phyloP scores from a whole-genome alignment of 2,113 vertebrate species.

The Anguilla rostrata region DNA sequence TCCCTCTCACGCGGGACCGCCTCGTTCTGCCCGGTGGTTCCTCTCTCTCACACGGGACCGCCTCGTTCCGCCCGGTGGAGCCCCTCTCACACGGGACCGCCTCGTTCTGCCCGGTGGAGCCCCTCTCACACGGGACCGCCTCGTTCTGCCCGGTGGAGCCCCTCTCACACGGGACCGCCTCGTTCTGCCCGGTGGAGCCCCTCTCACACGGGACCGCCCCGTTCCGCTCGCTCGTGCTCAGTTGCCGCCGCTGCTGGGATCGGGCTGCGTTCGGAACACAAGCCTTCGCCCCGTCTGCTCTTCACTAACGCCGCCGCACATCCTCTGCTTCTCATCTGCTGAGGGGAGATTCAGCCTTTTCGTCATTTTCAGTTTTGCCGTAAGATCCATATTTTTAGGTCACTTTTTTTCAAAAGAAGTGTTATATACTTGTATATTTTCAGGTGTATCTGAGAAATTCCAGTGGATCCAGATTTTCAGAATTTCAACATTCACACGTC shows the following conservation, averaged over 20 bases:
- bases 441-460: conserved; percentile 11
- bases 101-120: neutral
- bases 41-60: neutral
- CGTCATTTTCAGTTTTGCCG: neutral
- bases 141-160: neutral
- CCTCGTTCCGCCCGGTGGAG: neutral
- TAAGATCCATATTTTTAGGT: neutral
- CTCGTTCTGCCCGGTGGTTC: neutral
- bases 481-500: conserved; percentile 28
- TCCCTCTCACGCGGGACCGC: neutral
- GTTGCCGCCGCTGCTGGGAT: neutral
- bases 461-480: conserved; percentile 21
- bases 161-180: neutral
- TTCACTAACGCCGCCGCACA: neutral
- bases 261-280: neutral
- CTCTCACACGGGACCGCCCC: neutral
- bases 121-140: neutral
- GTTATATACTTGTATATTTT: conserved; percentile 1
- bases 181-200: neutral
- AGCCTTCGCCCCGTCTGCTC: neutral
- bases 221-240: neutral
- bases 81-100: neutral
- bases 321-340: neutral
- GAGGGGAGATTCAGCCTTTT: neutral
- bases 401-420: conserved; percentile 8